Percentiles rank a stretch among this genome's conserved stretches.
phyloP scores from a whole-genome alignment of 2,113 vertebrate genomes.

The Lichenostomus cassidix region DNA sequence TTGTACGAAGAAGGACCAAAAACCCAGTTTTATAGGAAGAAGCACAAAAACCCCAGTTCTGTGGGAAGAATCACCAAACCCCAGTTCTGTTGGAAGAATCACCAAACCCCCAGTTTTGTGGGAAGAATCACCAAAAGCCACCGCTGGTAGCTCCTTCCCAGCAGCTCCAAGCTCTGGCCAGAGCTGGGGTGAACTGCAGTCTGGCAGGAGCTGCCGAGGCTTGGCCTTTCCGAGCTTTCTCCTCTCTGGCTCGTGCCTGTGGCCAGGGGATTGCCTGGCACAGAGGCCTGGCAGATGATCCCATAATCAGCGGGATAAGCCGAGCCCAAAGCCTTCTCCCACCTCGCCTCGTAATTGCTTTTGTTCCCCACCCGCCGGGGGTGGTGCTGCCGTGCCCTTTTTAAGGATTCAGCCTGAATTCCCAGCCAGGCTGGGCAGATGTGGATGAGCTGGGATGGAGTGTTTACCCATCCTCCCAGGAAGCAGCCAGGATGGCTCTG shows the following conservation, averaged over 20 bases:
- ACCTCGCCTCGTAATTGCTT: conserved; percentile 20
- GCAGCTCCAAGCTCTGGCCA: background rate
- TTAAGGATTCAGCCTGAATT: background rate
- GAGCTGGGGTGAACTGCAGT: background rate
- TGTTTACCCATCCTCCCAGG: background rate
- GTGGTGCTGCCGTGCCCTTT: background rate
- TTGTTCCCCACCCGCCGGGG: background rate
- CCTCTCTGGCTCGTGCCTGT: background rate
- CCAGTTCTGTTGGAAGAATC: too few relatives aligned
- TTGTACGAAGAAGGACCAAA: too few relatives aligned
- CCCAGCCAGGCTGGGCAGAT: background rate
- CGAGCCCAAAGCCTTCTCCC: background rate
- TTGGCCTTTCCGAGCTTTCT: background rate
- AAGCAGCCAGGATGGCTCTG: accelerated
- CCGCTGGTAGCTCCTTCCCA: background rate
- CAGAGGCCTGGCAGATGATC: conserved; percentile 47
- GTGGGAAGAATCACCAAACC: too few relatives aligned
- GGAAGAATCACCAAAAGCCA: background rate
- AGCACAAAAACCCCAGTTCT: too few relatives aligned
- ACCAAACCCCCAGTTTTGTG: background rate
- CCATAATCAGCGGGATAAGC: conserved; percentile 49
- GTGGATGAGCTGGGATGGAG: background rate
- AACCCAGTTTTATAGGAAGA: too few relatives aligned
- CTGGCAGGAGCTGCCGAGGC: background rate
- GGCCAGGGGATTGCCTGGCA: background rate